phyloP scores from a whole-genome alignment of 2,113 vertebrate genomes.

The Donacobius atricapilla region DNA sequence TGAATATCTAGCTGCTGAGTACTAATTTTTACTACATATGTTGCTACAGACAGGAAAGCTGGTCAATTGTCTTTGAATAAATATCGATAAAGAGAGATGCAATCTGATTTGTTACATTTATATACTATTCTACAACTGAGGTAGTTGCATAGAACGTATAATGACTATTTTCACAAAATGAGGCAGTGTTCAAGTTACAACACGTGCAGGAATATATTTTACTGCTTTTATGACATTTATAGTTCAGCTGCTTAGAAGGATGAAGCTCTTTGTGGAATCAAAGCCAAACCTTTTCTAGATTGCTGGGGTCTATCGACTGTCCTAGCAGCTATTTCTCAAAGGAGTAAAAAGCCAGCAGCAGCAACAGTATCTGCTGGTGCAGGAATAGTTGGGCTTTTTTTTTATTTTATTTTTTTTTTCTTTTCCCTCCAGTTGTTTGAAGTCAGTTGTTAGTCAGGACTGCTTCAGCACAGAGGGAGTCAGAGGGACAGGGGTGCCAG shows the following conservation, averaged over 20 bases:
- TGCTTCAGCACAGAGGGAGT: not conserved
- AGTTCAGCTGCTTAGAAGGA: not conserved
- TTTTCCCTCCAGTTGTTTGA: not conserved
- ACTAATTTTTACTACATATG: not conserved
- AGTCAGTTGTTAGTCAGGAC: not conserved
- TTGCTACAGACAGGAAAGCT: not conserved
- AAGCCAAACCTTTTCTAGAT: not conserved
- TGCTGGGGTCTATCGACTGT: not conserved
- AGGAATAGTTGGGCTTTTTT: not conserved
- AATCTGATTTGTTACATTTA: not conserved
- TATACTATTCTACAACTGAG: not conserved
- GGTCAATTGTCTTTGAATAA: not conserved
- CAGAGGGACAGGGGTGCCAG: not conserved
- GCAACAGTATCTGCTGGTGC: not conserved
- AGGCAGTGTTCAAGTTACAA: fast-evolving
- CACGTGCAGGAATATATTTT: not conserved
- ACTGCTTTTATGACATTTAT: not conserved
- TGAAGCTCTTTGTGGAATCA: not conserved
- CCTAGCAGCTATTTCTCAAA: not conserved
- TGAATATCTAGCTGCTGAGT: not conserved
- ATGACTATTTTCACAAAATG: not conserved
- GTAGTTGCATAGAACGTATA: not conserved
- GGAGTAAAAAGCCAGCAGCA: not conserved
- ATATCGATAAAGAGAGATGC: not conserved
- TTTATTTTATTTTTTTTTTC: too few relatives aligned